Conservation (phyloP, 2,888 invertebrate species). For the Lumbricus terrestris region DNA sequence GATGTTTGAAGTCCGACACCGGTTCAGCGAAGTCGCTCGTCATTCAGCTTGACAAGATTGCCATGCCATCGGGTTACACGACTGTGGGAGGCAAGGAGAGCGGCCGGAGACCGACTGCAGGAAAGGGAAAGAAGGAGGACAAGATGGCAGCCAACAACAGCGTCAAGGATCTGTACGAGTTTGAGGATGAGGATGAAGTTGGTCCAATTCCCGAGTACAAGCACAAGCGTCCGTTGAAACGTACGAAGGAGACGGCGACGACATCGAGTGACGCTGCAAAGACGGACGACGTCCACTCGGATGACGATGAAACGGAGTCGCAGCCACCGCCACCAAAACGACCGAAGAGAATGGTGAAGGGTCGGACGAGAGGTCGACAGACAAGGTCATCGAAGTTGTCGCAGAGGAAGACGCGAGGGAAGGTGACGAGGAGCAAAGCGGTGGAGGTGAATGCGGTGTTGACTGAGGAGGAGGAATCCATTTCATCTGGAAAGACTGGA, state of each 20-base stretch:
- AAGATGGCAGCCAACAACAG: background rate
- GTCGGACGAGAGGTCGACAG: background rate
- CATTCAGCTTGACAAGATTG: background rate
- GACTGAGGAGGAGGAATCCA: background rate
- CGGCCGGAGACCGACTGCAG: background rate
- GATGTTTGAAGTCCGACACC: background rate
- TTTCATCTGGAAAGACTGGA: background rate
- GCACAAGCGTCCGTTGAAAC: constrained; percentile 19
- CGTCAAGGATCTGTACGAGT: constrained; percentile 20
- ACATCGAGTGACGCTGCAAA: background rate
- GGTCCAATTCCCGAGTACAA: constrained; percentile 20
- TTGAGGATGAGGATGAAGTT: constrained; percentile 16
- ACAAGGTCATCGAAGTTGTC: background rate
- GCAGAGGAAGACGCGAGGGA: background rate
- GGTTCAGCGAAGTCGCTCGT: background rate
- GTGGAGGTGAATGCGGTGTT: background rate
- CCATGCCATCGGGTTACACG: background rate
- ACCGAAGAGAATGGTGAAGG: constrained; percentile 6
- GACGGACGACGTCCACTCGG: background rate
- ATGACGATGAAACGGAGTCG: background rate
- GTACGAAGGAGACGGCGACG: background rate
- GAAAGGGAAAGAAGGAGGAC: background rate
- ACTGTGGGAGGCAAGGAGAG: background rate
- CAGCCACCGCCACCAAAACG: background rate
- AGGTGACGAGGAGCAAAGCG: background rate